phyloP scores from a whole-genome alignment of 2,888 invertebrate genomes.

The Tachina lurida region DNA sequence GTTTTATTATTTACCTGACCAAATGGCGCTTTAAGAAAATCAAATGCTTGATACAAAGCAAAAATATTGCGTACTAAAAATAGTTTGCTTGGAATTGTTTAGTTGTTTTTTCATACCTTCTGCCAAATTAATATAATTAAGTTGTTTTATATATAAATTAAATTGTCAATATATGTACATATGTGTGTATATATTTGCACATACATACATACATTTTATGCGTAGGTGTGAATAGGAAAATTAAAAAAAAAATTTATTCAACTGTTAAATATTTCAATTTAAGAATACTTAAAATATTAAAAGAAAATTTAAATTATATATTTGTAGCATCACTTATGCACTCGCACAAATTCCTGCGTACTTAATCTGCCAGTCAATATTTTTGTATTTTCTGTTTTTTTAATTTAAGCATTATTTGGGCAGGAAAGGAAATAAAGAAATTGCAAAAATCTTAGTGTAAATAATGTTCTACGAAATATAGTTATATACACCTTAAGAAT shows the following conservation, averaged over 20 bases:
- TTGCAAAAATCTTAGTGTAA: constrained; percentile 15
- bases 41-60: background rate
- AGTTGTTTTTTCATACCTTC: background rate
- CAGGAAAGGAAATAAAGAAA: constrained; percentile 27
- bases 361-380: constrained; percentile 43
- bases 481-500: constrained; percentile 73
- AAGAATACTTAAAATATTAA: background rate
- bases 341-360: background rate
- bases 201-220: background rate
- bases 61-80: background rate
- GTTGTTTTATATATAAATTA: background rate
- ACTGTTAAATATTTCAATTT: constrained; percentile 9
- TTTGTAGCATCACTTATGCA: background rate
- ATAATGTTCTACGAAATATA: constrained; percentile 43
- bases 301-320: background rate
- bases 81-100: background rate
- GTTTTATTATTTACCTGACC: no score
- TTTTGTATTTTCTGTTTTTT: background rate
- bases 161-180: background rate
- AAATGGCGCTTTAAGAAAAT: background rate
- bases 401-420: constrained; percentile 11
- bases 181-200: no score
- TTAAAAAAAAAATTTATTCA: background rate
- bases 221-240: background rate
- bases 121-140: background rate